Percentiles rank a stretch among this genome's conserved stretches.
Conservation (phyloP, 2,113 vertebrate genomes). For the Theristicus caerulescens region DNA sequence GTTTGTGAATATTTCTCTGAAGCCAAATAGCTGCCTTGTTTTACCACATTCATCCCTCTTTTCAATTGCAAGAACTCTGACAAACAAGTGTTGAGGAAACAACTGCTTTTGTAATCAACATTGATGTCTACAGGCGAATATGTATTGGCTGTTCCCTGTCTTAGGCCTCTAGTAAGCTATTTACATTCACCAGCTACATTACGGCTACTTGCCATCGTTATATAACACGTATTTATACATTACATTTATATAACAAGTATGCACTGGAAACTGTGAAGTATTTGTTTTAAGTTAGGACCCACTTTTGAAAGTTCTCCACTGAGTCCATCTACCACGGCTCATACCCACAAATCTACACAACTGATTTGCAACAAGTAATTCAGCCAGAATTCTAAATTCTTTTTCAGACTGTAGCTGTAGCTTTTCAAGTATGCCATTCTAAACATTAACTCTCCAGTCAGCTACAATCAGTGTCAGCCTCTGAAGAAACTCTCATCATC, state of each 20-base stretch:
- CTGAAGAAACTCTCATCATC: background rate
- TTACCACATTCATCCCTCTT: background rate
- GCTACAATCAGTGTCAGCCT: background rate
- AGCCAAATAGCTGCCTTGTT: background rate
- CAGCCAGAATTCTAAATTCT: background rate
- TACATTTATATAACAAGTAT: background rate
- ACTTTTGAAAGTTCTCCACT: background rate
- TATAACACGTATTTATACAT: background rate
- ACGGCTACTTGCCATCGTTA: background rate
- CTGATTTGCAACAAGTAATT: background rate
- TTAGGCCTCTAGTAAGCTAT: background rate
- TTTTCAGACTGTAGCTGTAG: background rate
- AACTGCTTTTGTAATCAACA: background rate
- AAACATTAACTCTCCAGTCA: background rate
- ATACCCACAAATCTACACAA: background rate
- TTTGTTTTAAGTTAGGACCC: background rate
- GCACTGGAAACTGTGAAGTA: background rate
- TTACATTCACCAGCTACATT: background rate
- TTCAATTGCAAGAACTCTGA: background rate
- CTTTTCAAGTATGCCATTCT: background rate
- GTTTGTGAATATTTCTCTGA: background rate
- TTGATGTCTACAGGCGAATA: background rate
- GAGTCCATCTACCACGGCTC: background rate
- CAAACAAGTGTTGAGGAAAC: background rate
- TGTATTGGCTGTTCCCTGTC: background rate